Evolutionary conservation across 2,888 invertebrate genomes (phyloP), one percentile per base, ranked within the genome.

Genomic region (Microchrysa polita): DNA sequence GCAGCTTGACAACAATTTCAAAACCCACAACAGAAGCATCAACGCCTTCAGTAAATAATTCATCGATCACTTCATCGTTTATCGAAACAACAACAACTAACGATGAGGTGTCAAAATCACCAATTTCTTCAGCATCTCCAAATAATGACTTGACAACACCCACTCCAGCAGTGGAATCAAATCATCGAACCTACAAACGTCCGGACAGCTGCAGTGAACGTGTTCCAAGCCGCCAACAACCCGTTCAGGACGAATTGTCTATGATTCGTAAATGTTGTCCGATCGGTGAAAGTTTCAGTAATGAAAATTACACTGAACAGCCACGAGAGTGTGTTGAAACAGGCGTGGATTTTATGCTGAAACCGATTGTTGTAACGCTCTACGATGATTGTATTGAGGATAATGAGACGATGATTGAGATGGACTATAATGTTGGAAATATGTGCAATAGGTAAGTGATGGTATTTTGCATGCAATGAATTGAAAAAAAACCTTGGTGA

Each of bases 241-340:
- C 83, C 1, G 42, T 77, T 7, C 73, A 74, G 2, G 77, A 77
- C n/a, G 67, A 78, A 7, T 74, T 76, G 2, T 81, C 88, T 81
- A 86, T 85, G 80, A 81, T 87, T 79, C 85, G 86, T 74, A 84
- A 84, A 79, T 84, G 84, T 69, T 83, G 84, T 76, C 81, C 84
- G 12, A 76, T 80, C 34, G 83, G 82, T 60, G 83, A 83, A 76
- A 82, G 81, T 73, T 77, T 83, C 59, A 78, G 79, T 40, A 77
- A 81, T 55, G 79, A 79, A 74, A 79, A 80, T 2, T 79, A 44
- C 16, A 81, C 53, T 79, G 80, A 55, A 23, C 22, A 60, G 7
- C 67, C 52, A 5, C 16, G 61, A 7, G 69, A 63, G n/a, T 79
- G 79, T 59, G 73, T 72, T 1, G 71, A 72, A 22, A 20, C 23